Conservation (phyloP, 2,888 invertebrate genomes). For the Pocota personata region DNA sequence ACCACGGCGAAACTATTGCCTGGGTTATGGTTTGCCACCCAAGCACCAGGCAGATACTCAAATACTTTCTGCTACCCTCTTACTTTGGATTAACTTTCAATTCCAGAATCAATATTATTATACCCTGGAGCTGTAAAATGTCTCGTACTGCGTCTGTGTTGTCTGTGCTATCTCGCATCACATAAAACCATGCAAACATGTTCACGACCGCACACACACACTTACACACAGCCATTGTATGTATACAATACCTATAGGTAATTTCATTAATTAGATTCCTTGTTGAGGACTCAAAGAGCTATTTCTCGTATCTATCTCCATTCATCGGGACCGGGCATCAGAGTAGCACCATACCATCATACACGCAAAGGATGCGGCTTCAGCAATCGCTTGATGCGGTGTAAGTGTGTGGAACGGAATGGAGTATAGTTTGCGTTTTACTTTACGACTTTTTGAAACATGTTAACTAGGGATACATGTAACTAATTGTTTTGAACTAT, state of each 20-base stretch:
- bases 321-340: background rate
- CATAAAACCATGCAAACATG: slow-evolving; percentile 22
- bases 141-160: background rate
- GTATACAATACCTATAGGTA: slow-evolving; percentile 23
- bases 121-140: slow-evolving; percentile 53
- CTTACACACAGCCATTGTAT: too few relatives aligned
- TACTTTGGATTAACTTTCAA: slow-evolving; percentile 66
- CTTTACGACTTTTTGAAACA: slow-evolving; percentile 69
- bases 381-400: slow-evolving; percentile 42
- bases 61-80: slow-evolving; percentile 20
- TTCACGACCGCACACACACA: too few relatives aligned
- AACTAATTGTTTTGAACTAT: slow-evolving; percentile 72
- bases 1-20: slow-evolving; percentile 13
- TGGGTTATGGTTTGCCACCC: slow-evolving; percentile 33
- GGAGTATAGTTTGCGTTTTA: slow-evolving; percentile 53
- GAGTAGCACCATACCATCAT: slow-evolving; percentile 12
- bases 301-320: slow-evolving; percentile 45
- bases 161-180: slow-evolving; percentile 25
- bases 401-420: background rate
- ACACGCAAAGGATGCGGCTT: slow-evolving; percentile 39
- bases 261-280: slow-evolving; percentile 68
- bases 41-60: background rate
- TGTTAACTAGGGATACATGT: slow-evolving; percentile 63
- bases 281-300: slow-evolving; percentile 46
- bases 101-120: slow-evolving; percentile 71